Evolutionary conservation across 1,140 invertebrate species (phyloP), one percentile per base, ranked within the genome.

Genomic region (Nymphalis io): DNA sequence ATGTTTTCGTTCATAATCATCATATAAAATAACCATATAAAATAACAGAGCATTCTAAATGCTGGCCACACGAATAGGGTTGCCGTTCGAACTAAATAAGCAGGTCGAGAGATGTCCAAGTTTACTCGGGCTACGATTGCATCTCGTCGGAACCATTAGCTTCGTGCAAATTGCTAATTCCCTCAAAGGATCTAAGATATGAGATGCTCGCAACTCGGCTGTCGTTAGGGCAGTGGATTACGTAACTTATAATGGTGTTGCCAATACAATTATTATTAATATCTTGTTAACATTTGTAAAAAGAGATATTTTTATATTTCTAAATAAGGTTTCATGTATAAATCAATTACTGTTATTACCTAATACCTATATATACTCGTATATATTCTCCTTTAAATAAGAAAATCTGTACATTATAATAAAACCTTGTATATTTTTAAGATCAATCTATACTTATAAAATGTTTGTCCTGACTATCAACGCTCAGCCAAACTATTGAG

Each of bases 131-230:
- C 60, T 15, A 62, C 48, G 63, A 60, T 21, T 65, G 46, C 65
- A 55, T 55, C 51, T 15, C 51, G 44, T 57, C 58, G 53, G 38
- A n/a, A 46, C 53, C 65, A 74, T 71, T 71, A 74, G 64, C 51
- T 58, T 46, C 57, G 61, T 40, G 60, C 73, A 74, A 74, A 71
- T 75, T 75, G 70, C 62, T 75, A 71, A 72, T 68, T 75, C 70
- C 59, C 63, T 46, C 40, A 51, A 65, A 65, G 21, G 51, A 65
- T 33, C 51, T 55, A 21, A 55, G 51, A 27, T 55, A 27, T 27
- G 51, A 55, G 51, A 21, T 55, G 51, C 40, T n/a, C n/a, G 40
- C 27, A 8, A 8, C 27, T 33, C 27, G 27, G 10, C 23, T 20
- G 51, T 20, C 51, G 18, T 55, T 55, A 55, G 10, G 40, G 15